These are phyloP conservation scores for Phortica okadai DNA, from an alignment of 2,888 invertebrate genomes.

Conservation along the genomic window DNA sequence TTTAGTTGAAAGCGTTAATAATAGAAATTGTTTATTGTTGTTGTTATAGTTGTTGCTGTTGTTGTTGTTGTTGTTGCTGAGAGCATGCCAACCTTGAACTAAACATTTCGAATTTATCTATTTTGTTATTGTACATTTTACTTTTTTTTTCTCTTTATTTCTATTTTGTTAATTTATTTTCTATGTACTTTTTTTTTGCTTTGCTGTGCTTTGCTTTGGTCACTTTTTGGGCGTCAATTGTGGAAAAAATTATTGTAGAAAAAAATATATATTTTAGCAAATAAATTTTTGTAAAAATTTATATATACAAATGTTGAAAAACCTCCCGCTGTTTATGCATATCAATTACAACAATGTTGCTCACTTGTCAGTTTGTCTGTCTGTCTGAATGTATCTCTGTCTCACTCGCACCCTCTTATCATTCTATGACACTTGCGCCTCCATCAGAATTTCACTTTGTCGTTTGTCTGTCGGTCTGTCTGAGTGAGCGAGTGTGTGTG, in stretches of 20 bases:
- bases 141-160: conserved; percentile 1
- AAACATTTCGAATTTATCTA: conserved; percentile 9
- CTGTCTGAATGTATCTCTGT: neutral
- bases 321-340: conserved; percentile 14
- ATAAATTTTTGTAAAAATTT: neutral
- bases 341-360: conserved; percentile 25
- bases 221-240: neutral
- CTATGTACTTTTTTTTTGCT: conserved; percentile 18
- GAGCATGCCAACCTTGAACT: conserved; percentile 23
- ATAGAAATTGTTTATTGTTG: conserved; percentile 29
- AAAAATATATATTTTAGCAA: neutral
- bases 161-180: conserved; percentile 27
- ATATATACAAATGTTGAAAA: neutral
- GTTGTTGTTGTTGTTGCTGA: conserved; percentile 8
- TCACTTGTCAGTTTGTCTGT: neutral
- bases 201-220: neutral
- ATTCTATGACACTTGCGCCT: neutral
- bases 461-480: too few relatives aligned
- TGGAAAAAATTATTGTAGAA: neutral
- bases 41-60: neutral
- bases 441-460: too few relatives aligned
- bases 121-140: conserved; percentile 24
- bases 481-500: neutral
- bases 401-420: neutral
- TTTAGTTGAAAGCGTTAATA: conserved; percentile 20